Evolutionary conservation across 2,113 vertebrate genomes (phyloP).

Genomic region (Ptyas mucosa): DNA sequence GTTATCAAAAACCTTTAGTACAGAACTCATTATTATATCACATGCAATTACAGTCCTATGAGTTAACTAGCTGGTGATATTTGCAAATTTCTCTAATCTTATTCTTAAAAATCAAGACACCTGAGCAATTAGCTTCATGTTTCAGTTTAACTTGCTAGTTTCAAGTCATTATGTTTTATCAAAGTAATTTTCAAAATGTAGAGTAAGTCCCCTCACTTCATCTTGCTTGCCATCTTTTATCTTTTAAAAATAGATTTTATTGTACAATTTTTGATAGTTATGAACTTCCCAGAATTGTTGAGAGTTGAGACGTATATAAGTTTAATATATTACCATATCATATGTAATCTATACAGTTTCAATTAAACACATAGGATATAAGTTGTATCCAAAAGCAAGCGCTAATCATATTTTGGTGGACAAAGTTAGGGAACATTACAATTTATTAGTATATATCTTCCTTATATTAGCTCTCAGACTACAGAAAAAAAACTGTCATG

Average conservation of each 20-base stretch:
- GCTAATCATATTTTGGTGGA: not conserved
- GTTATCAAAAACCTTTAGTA: not conserved
- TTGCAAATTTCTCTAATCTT: not conserved
- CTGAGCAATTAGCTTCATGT: not conserved
- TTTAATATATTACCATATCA: not conserved
- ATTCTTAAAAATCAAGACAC: not conserved
- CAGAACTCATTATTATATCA: not conserved
- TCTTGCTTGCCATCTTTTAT: not conserved
- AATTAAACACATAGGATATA: not conserved
- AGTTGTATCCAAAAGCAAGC: not conserved
- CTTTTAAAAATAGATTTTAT: not conserved
- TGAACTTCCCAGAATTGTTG: not conserved
- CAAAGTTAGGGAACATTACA: too few species aligned
- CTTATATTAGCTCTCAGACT: not conserved
- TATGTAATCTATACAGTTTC: not conserved
- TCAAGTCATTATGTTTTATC: not conserved
- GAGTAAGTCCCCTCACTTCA: not conserved
- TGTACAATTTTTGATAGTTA: not conserved
- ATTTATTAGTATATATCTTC: not conserved
- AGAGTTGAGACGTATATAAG: not conserved
- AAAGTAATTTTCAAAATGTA: not conserved
- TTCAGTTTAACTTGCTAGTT: not conserved
- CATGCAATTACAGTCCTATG: not conserved
- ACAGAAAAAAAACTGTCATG: not conserved
- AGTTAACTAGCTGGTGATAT: not conserved